Base-by-base conservation (phyloP, 2,113 vertebrate genomes). In the Piprites chloris region DNA sequence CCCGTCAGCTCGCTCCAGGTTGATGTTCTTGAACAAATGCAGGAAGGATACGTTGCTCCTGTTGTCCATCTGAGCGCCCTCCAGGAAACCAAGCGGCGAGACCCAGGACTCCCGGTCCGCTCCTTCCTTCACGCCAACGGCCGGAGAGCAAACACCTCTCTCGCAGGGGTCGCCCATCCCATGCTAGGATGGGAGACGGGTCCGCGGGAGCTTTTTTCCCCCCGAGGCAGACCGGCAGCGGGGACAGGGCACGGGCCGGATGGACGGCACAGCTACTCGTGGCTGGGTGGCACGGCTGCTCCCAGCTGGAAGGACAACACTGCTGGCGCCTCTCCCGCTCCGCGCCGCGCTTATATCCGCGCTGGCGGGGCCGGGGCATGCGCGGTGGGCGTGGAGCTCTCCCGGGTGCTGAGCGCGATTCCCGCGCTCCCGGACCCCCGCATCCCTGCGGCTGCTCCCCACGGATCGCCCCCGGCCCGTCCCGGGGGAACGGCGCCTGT, bases 11-110 rank as follows among this genome's bases (percentile, higher is more conserved):
- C 96, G 97, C 44, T 97, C 96, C 61, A 97, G 67, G 73, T 98
- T 97, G 30, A 97, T 28, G 46, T 96, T 94, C 75, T 96, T 95
- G 49, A 97, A 94, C 13, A 98, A 74, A 67, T 98, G 98, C 4
- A 90, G 53, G 62, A 97, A 91, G 4, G 98, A 98, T 42, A 95
- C 52, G 77, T 98, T 99, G 77, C 96, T 98, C 37, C 83, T 77
- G 96, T 99, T 99, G 58, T 75, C 42, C 33, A 96, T 80, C 78
- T 96, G 98, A 47, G 87, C 80, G 63, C 97, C 97, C 42, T 97
- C 94, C 41, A 95, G 67, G 11, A 88, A 90, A 49, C 67, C 67
- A 52, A 82, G 92, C 23, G 97, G 56, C 17, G 52, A 11, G 39
- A 88, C 95, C 74, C 94, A 90, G 11, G 96, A 47, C 22, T 82